A percentile compares a stretch with the other conserved stretches of the same genome.
Evolutionary conservation across 2,113 vertebrate genomes (phyloP).

Genomic region (Scatophagus argus): DNA sequence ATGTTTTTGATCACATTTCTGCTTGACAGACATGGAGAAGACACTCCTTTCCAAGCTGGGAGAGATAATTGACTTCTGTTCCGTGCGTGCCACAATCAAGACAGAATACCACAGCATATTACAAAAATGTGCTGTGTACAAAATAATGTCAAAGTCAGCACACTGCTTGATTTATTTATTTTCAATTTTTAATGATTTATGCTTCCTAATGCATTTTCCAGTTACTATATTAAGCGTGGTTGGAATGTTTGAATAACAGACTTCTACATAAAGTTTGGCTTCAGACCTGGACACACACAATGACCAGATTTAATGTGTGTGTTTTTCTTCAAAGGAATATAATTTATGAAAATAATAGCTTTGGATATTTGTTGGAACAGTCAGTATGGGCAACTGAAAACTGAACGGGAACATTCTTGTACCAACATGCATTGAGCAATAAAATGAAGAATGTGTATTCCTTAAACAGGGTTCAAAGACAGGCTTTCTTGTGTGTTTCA

Average conservation of each 20-base stretch:
- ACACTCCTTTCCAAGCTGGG: conserved; percentile 63
- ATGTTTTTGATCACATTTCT: conserved; percentile 41
- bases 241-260: conserved; percentile 78
- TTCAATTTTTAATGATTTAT: conserved; percentile 81
- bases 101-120: conserved; percentile 76
- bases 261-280: conserved; percentile 63
- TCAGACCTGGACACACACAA: conserved; percentile 62
- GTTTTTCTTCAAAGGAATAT: conserved; percentile 61
- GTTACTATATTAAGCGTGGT: conserved; percentile 74
- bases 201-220: conserved; percentile 72
- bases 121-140: conserved; percentile 80
- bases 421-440: conserved; percentile 64
- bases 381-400: conserved; percentile 57
- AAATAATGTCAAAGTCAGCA: conserved; percentile 76
- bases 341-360: conserved; percentile 75
- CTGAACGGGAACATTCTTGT: conserved; percentile 62
- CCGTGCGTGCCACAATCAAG: conserved; percentile 81
- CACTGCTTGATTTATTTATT: conserved; percentile 78
- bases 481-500: conserved; percentile 39
- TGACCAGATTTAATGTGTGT: conserved; percentile 68
- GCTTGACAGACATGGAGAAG: conserved; percentile 52
- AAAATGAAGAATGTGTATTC: conserved; percentile 65
- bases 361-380: conserved; percentile 72
- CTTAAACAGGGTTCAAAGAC: conserved; percentile 38
- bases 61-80: conserved; percentile 76